These are phyloP conservation scores for Recurvirostra avosetta DNA, from an alignment of 2,113 vertebrate species.

Conservation along the genomic window DNA sequence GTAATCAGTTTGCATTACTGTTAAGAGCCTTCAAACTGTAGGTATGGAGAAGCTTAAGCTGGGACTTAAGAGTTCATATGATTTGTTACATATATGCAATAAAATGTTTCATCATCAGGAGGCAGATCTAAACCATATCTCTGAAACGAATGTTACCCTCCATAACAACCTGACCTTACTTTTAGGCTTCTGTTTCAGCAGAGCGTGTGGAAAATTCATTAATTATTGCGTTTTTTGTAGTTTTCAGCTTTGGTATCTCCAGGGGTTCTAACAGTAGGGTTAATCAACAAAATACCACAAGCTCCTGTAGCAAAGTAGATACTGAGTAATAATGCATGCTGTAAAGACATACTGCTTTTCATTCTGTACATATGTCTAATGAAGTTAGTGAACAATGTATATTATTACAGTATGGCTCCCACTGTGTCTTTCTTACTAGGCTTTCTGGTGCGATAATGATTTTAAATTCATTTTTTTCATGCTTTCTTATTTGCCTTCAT, in stretches of 20 bases:
- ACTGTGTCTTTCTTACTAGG: background rate
- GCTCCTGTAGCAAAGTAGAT: background rate
- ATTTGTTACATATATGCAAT: background rate
- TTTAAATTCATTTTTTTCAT: background rate
- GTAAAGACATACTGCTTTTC: background rate
- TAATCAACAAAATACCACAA: background rate
- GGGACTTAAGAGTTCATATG: background rate
- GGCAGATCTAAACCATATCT: background rate
- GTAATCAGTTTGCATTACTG: background rate
- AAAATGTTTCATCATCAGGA: background rate
- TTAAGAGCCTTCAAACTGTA: background rate
- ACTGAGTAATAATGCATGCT: background rate
- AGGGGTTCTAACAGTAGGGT: background rate
- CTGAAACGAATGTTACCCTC: background rate
- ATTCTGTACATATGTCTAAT: background rate
- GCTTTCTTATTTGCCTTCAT: background rate
- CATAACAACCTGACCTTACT: background rate
- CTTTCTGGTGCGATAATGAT: background rate
- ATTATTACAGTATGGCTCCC: background rate
- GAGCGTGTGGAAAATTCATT: background rate
- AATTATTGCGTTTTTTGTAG: background rate
- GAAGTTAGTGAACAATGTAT: background rate
- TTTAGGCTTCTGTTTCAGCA: background rate
- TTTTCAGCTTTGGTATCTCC: background rate
- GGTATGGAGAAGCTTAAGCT: background rate